Evolutionary conservation across 1,140 invertebrate species (phyloP), one percentile per base, ranked within the genome.

Genomic region (Limonius californicus): DNA sequence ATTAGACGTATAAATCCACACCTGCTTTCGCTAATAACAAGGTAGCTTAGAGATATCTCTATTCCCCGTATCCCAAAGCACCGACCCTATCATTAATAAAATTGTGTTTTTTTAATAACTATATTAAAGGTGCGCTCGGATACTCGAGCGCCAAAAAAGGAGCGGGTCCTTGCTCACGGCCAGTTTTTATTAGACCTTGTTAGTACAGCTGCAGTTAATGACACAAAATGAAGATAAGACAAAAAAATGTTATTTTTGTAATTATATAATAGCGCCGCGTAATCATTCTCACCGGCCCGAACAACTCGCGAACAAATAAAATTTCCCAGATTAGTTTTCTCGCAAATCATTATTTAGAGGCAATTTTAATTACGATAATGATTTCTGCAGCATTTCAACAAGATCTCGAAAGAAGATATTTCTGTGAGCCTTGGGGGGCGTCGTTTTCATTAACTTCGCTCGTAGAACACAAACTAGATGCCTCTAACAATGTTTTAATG

Each of bases 31-130:
- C 20, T 50, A 50, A 50, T 50, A 50, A 50, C 45, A 50, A 50
- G 45, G 16, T 50, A 19, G 14, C 3, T 2, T 50, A 19, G 16
- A 50, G 16, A 50, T 50, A 50, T 50, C 45, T 50, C 45, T 50
- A 50, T 50, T 50, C 45, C 16, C 45, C 45, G 45, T 19, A 50
- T 19, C 45, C 45, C n/a, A 21, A 50, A 50, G 45, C 45, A 50
- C 45, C 45, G 45, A 50, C 45, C 45, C 45, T 50, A 21, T 50
- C 45, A 50, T 50, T 50, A 50, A 50, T 50, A 50, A 50, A 50
- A 50, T 50, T 50, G 20, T 50, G 45, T 21, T 50, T 50, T 50
- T 50, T 50, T 50, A 50, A 50, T 50, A 50, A 50, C 45, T 50
- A 50, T 50, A 50, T 50, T 50, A 50, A 50, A 50, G 45, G 20